Percentiles rank a stretch among this genome's conserved stretches.
Conservation (phyloP, 2,797 vertebrate genomes). For the Silurus aristotelis region DNA sequence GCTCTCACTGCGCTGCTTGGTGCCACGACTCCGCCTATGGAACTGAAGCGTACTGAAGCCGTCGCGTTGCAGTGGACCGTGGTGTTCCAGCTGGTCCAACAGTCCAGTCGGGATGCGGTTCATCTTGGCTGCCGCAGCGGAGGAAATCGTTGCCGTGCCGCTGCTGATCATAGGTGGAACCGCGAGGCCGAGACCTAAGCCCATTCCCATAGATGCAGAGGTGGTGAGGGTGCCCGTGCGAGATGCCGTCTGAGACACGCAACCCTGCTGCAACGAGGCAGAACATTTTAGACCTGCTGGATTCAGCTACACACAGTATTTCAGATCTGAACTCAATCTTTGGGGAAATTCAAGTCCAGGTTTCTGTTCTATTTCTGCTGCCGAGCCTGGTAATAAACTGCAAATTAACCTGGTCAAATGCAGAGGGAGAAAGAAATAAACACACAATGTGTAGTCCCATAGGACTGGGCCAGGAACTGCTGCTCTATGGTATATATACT, state of each 20-base stretch:
- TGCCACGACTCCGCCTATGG: constrained; percentile 76
- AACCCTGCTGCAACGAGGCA: constrained; percentile 58
- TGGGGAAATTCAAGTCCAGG: neutral
- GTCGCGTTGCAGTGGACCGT: constrained; percentile 92
- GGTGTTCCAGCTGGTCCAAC: constrained; percentile 96
- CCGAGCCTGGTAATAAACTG: constrained; percentile 21
- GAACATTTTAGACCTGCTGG: constrained; percentile 1
- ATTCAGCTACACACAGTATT: neutral
- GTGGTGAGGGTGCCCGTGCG: constrained; percentile 66
- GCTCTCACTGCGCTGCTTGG: constrained; percentile 92
- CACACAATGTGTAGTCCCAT: neutral
- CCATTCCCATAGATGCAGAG: constrained; percentile 78
- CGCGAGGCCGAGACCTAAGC: constrained; percentile 72
- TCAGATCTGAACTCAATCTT: neutral
- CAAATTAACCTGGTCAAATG: constrained; percentile 29
- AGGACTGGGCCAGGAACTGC: neutral
- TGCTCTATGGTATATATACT: neutral
- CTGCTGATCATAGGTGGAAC: constrained; percentile 79
- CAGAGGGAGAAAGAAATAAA: constrained; percentile 4
- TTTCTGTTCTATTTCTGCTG: constrained; percentile 22
- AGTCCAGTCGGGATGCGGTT: constrained; percentile 93
- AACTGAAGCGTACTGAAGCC: constrained; percentile 98
- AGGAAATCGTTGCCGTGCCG: constrained; percentile 78
- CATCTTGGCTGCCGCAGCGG: constrained; percentile 89
- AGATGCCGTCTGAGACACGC: constrained; percentile 81